Percentiles rank a stretch among this genome's conserved stretches.
Conservation (phyloP, 2,888 invertebrate species). For the Zootermopsis nevadensis region DNA sequence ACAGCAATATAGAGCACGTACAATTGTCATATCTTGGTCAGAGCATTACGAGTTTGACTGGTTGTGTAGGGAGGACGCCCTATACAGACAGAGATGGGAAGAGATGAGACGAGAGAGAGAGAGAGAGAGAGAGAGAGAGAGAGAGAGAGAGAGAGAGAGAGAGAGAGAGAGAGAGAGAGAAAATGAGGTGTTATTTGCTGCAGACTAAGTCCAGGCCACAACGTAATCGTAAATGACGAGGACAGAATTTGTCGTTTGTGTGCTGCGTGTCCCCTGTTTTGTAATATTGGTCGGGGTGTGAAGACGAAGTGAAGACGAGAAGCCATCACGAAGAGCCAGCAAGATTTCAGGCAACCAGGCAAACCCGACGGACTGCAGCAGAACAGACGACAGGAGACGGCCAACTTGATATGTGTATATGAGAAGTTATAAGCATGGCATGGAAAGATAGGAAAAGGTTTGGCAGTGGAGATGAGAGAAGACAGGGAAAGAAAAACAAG, state of each 20-base stretch:
- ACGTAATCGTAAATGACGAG: slow-evolving; percentile 59
- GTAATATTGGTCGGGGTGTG: slow-evolving; percentile 48
- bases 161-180: slow-evolving; percentile 16
- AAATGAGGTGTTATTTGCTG: slow-evolving; percentile 46
- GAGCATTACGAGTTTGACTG: slow-evolving; percentile 35
- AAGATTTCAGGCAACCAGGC: slow-evolving; percentile 25
- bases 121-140: background rate
- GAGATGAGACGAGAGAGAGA: background rate
- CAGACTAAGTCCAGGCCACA: slow-evolving; percentile 44
- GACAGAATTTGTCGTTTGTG: slow-evolving; percentile 57
- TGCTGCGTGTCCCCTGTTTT: slow-evolving; percentile 56
- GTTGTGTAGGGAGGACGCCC: background rate
- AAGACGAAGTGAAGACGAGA: slow-evolving; percentile 23
- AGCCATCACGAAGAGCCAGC: slow-evolving; percentile 27
- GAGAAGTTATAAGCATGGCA: slow-evolving; percentile 53
- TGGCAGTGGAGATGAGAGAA: slow-evolving; percentile 6
- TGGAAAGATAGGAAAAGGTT: slow-evolving; percentile 27
- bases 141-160: background rate
- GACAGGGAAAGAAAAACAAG: slow-evolving; percentile 8
- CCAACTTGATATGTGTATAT: slow-evolving; percentile 52
- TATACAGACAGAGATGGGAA: background rate
- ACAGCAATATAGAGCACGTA: slow-evolving; percentile 51
- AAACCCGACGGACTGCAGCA: slow-evolving; percentile 33
- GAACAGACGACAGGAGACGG: slow-evolving; percentile 17
- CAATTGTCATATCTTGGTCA: slow-evolving; percentile 51